Evolutionary conservation across 2,888 invertebrate genomes (phyloP).

Genomic region (Melikaiella ostensackeni): DNA sequence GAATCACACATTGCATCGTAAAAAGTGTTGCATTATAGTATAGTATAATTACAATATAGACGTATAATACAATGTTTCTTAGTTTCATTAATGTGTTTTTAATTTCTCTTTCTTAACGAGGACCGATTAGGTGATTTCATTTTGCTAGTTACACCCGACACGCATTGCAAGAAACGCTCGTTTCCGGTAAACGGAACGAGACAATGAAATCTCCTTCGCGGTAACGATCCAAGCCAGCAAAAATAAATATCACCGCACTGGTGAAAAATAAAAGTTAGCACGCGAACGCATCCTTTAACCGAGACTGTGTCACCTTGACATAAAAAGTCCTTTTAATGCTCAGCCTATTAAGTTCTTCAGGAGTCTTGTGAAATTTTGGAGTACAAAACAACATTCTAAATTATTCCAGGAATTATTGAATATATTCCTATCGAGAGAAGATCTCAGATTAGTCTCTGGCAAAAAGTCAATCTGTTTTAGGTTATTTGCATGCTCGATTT

Average conservation of each 20-base stretch:
- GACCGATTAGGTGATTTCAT: not conserved
- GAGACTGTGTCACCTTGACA: conserved; percentile 29
- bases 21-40: not conserved
- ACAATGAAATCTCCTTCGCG: not conserved
- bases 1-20: too few species aligned
- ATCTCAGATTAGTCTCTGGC: too few species aligned
- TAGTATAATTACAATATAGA: not conserved
- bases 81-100: not conserved
- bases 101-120: conserved; percentile 23
- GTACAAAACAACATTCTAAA: not conserved
- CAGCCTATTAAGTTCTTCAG: not conserved
- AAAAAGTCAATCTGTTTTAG: too few species aligned
- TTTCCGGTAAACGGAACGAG: not conserved
- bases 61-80: not conserved
- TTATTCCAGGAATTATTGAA: too few species aligned
- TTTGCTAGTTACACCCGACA: not conserved
- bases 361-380: not conserved
- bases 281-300: conserved; percentile 4
- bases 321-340: not conserved
- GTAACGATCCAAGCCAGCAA: not conserved
- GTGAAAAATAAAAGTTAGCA: conserved; percentile 5
- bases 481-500: too few species aligned
- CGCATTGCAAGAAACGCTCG: not conserved
- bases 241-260: conserved; percentile 16
- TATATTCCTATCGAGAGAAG: too few species aligned